phyloP scores from a whole-genome alignment of 2,888 invertebrate species.

The Diadegma fenestrale region DNA sequence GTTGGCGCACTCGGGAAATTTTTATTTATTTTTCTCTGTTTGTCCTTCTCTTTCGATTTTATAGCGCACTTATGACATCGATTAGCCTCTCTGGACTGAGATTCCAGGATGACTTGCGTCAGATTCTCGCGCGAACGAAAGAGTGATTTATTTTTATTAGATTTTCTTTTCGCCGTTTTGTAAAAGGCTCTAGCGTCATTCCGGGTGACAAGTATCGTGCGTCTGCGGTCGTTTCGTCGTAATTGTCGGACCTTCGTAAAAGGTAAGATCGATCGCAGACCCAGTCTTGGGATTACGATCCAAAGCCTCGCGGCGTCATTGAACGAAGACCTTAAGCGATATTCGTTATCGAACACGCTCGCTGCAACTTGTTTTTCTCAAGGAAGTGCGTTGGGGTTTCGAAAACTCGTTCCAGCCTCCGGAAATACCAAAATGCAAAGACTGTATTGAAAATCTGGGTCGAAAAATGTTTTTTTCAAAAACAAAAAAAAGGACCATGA shows the following conservation, averaged over 20 bases:
- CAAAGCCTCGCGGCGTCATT: not conserved
- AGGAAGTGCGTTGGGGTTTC: not conserved
- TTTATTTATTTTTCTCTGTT: not conserved
- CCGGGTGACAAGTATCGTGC: conserved; percentile 10
- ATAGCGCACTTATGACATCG: conserved; percentile 32
- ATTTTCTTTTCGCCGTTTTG: not conserved
- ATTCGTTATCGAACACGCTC: not conserved
- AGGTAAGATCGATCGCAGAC: not conserved
- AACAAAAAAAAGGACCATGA: too few species aligned
- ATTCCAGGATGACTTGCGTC: conserved; percentile 16
- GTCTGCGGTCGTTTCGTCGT: conserved; percentile 24
- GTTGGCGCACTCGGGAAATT: conserved; percentile 10
- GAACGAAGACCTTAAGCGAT: not conserved
- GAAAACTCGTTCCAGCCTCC: not conserved
- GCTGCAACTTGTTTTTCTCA: not conserved
- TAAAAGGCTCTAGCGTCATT: conserved; percentile 53
- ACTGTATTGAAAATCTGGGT: not conserved
- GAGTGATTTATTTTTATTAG: not conserved
- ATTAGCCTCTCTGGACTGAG: not conserved
- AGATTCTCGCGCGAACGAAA: conserved; percentile 17
- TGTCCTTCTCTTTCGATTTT: conserved; percentile 3
- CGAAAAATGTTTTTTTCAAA: too few species aligned
- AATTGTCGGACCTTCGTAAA: conserved; percentile 30
- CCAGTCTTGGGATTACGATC: not conserved
- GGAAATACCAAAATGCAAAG: not conserved